Evolutionary conservation across 2,797 vertebrate genomes (phyloP).

Genomic region (Alca torda): DNA sequence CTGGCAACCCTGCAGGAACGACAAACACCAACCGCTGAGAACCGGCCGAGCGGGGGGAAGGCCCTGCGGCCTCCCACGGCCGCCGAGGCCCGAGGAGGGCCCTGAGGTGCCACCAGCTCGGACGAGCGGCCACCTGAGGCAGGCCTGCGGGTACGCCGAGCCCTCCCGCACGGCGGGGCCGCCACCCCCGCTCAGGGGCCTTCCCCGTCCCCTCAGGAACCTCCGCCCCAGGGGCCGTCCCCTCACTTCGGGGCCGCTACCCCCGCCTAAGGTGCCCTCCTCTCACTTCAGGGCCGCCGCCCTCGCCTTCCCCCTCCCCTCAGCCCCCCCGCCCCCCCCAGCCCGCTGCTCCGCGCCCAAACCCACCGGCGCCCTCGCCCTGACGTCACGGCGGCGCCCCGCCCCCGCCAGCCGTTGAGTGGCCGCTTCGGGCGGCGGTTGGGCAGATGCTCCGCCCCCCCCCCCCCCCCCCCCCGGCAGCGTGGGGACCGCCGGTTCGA

Average conservation of each 20-base stretch:
- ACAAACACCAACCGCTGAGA: background rate
- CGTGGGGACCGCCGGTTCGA: fast-evolving
- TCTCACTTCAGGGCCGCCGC: too few relatives aligned
- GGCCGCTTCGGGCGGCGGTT: background rate
- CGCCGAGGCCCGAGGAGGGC: background rate
- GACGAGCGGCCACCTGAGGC: background rate
- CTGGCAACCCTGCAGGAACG: background rate
- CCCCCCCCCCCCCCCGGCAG: background rate
- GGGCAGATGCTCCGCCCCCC: background rate
- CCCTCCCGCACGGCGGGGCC: too few relatives aligned
- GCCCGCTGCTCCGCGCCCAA: background rate
- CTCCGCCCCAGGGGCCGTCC: too few relatives aligned
- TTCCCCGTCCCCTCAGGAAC: too few relatives aligned
- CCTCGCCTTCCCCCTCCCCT: too few relatives aligned
- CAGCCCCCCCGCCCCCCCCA: too few relatives aligned
- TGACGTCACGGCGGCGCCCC: background rate
- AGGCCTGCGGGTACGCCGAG: too few relatives aligned
- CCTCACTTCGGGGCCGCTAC: too few relatives aligned
- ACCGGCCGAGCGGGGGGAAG: fast-evolving
- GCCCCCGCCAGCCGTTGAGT: background rate
- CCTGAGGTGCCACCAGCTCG: background rate
- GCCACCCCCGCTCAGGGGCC: too few relatives aligned
- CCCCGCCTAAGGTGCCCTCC: too few relatives aligned
- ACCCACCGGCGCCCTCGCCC: background rate
- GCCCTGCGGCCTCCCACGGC: background rate